Evolutionary conservation across 2,888 invertebrate species (phyloP), one percentile per base, ranked within the genome.

Genomic region (Nematopogon swammerdamellus): DNA sequence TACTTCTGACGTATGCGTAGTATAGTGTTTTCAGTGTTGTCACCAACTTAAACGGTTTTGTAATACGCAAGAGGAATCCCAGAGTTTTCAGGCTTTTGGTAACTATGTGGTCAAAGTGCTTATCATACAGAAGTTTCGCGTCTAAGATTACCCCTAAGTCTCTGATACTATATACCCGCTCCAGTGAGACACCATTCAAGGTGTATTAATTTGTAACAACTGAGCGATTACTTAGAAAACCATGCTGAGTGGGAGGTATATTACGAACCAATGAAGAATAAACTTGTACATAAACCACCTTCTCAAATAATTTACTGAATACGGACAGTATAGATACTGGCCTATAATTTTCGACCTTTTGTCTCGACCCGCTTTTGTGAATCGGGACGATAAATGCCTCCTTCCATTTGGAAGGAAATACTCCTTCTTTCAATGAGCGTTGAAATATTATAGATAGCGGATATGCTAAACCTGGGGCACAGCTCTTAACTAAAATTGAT

Each of bases 271-370:
- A 18, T 11, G 19, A 14, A 4, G 49, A 42, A 18, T 46, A 49
- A 42, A 47, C 19, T 3, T 47, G 16, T 18, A n/a, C 18, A 19
- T 47, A 42, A 19, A 49, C 45, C 14, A 49, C 19, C 18, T 18
- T 42, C 16, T 49, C 49, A 20, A 49, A 36, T 14, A 47, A 14
- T 45, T 50, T 50, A n/a, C 48, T 45, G 4, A 48, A 36, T 18
- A 46, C 46, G 19, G 45, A 48, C 36, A 51, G 18, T 25, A 48
- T 51, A 3, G 51, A 51, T 10, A 51, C 29, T 4, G 51, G 51
- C 18, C 51, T 19, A 43, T 51, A 51, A 43, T 51, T 51, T 45
- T 48, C 48, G 1, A 51, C 30, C 3, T 18, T 19, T 8, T 44
- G 20, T 43, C 19, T 46, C 10, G 46, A 18, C 8, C 46, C 51